These are phyloP conservation scores for Leptinotarsa juncta DNA, from an alignment of 2,888 invertebrate species.

Conservation along the genomic window DNA sequence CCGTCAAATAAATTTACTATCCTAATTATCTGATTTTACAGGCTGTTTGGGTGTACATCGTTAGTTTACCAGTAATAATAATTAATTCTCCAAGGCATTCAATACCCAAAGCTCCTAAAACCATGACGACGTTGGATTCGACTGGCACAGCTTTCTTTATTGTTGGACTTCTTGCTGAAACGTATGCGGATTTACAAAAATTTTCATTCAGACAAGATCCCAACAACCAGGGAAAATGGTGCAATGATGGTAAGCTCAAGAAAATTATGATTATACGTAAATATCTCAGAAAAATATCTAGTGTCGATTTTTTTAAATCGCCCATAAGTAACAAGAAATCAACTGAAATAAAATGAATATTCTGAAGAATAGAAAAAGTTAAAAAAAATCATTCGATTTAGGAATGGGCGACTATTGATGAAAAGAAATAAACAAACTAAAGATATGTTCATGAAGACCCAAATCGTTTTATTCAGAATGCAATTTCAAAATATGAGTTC, in stretches of 20 bases:
- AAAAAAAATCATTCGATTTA: no score
- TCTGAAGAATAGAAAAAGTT: no score
- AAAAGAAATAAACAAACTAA: no score
- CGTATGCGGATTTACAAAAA: slow-evolving; percentile 92
- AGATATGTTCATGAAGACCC: no score
- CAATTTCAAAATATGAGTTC: no score
- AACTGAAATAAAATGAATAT: no score
- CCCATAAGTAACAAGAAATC: no score
- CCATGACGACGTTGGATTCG: slow-evolving; percentile 88
- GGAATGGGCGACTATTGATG: no score
- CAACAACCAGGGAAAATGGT: slow-evolving; percentile 90
- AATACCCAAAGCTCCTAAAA: slow-evolving; percentile 80
- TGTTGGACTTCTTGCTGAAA: slow-evolving; percentile 87
- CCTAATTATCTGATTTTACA: slow-evolving; percentile 61
- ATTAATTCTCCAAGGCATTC: slow-evolving; percentile 88
- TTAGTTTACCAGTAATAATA: slow-evolving; percentile 91
- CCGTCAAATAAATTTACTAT: background rate
- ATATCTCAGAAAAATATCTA: no score
- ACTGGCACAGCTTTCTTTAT: slow-evolving; percentile 87
- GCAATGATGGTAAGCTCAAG: slow-evolving; percentile 79
- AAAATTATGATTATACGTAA: background rate
- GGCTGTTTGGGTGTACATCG: slow-evolving; percentile 92
- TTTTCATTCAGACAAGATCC: slow-evolving; percentile 91
- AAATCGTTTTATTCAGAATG: no score
- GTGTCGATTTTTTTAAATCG: no score